These are phyloP conservation scores for Chloroceryle inda DNA, from an alignment of 2,797 vertebrate genomes.

Conservation along the genomic window DNA sequence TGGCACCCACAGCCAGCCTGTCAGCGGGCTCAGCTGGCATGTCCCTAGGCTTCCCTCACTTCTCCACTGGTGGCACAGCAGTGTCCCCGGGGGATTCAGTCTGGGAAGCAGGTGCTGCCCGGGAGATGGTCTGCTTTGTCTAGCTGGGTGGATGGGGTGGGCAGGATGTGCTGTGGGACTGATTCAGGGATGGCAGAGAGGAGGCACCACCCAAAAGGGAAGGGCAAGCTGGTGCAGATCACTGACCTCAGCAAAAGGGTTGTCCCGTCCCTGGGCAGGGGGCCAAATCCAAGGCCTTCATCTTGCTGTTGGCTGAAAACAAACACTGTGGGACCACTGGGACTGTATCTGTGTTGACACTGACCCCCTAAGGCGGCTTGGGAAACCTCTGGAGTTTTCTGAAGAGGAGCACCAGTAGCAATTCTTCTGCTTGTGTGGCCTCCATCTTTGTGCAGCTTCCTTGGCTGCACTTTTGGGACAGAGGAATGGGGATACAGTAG, in stretches of 20 bases:
- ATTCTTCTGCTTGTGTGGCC: neutral
- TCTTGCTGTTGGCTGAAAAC: neutral
- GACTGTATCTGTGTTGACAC: neutral
- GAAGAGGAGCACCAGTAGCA: neutral
- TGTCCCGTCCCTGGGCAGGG: neutral
- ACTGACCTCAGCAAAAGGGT: neutral
- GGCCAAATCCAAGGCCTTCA: neutral
- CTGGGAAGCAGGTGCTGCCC: neutral
- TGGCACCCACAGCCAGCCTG: neutral
- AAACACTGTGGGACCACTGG: neutral
- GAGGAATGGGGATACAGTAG: neutral
- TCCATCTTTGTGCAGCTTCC: neutral
- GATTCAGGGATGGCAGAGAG: neutral
- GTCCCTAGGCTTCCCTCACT: neutral
- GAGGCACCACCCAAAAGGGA: neutral
- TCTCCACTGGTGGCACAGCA: neutral
- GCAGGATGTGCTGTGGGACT: neutral
- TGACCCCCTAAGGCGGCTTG: neutral
- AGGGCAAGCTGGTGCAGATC: neutral
- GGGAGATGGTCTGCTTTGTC: neutral
- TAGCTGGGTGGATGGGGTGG: neutral
- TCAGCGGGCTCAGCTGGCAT: neutral
- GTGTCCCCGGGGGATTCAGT: neutral
- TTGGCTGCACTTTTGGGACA: neutral
- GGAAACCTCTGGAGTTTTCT: neutral